Evolutionary conservation across 2,797 vertebrate species (phyloP).

Genomic region (Cossypha niveicapilla): DNA sequence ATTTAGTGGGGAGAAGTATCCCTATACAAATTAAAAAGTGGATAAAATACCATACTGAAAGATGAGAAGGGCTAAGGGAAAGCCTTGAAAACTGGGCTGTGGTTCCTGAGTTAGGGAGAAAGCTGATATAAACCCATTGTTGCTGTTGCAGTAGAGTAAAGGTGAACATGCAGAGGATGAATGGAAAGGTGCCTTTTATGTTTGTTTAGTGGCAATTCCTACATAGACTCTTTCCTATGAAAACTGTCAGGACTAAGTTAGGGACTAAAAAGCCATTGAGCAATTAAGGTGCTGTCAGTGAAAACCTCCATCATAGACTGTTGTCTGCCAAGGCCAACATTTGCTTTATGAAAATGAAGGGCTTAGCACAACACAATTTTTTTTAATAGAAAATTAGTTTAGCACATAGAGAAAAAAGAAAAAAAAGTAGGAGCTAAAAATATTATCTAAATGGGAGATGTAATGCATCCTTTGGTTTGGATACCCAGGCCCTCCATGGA

Average conservation of each 20-base stretch:
- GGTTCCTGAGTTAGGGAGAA: constrained; percentile 19
- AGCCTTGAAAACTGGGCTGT: not conserved
- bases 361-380: not conserved
- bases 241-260: not conserved
- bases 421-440: not conserved
- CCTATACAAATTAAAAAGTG: not conserved
- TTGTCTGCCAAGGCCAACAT: not conserved
- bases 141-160: not conserved
- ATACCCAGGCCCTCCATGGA: not conserved
- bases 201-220: not conserved
- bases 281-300: not conserved
- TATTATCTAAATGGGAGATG: not conserved
- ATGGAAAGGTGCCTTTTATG: not conserved
- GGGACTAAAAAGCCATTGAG: not conserved
- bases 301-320: not conserved
- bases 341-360: not conserved
- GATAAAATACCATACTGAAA: not conserved
- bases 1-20: not conserved
- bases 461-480: not conserved
- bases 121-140: not conserved
- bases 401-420: not conserved
- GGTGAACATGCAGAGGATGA: not conserved
- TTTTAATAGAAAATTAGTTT: not conserved
- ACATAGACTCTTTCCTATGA: not conserved
- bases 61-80: constrained; percentile 8